Evolutionary conservation across 1,140 invertebrate species (phyloP), one percentile per base, ranked within the genome.

Genomic region (Hormaphis cornu): DNA sequence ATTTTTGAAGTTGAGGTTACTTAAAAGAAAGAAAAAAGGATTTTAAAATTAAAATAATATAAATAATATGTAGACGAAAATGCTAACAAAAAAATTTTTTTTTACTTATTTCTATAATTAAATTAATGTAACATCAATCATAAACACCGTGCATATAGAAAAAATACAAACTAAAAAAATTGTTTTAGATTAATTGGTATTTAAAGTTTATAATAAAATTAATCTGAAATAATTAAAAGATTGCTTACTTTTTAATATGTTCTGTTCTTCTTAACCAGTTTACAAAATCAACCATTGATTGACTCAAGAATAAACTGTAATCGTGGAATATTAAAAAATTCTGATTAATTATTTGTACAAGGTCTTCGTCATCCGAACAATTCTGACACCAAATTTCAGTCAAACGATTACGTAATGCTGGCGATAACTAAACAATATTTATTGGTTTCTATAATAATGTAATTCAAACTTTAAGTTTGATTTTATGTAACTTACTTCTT

Each of bases 371-470:
- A 26, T 84, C 78, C 12, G 81, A 82, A 30, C 86, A 86, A 71
- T 82, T 82, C 30, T 91, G 88, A 75, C 96, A 98, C 97, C 97
- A 99, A 75, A 99, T 95, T 82, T 99, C 97, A 0, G 97, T 99
- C 74, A 99, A 97, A 61, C 97, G 84, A 81, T 99, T 99, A 66
- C 97, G 83, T 4, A 99, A 79, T 0, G 97, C 97, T 10, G 96
- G 96, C 0, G 97, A 99, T 10, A 99, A 80, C 83, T 86, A 69
- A 22, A 76, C 75, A 16, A 63, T 48, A 69, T 20, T 12, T 42
- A 33, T 35, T 30, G 6, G 22, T 59, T n/a, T 69, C 6, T 28
- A 26, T 50, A 28, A 18, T 22, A 50, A n/a, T n/a, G n/a, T n/a
- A n/a, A n/a, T n/a, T 66, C 35, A 7, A 69, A 33, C 9, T 50